Conservation (phyloP, 2,113 vertebrate species). For the Pygoscelis adeliae region DNA sequence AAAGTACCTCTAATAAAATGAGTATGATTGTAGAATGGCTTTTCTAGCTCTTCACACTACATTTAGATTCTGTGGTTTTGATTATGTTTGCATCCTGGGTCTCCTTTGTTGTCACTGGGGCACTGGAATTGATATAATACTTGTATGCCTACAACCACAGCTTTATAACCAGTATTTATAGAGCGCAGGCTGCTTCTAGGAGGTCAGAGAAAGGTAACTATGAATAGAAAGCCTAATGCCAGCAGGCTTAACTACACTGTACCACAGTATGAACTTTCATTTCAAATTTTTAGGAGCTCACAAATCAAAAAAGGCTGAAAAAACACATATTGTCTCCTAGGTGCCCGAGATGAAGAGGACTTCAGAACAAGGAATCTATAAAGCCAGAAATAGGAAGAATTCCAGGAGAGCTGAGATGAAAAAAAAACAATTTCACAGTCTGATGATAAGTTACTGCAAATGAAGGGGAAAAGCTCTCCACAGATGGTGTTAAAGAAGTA, state of each 20-base stretch:
- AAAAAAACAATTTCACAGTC: neutral
- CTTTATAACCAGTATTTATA: conserved; percentile 41
- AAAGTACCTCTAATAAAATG: neutral
- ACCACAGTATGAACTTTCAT: neutral
- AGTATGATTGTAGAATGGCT: neutral
- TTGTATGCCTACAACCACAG: neutral
- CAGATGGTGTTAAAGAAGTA: neutral
- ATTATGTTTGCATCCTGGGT: neutral
- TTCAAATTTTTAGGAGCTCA: neutral
- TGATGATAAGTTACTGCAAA: neutral
- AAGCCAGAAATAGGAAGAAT: neutral
- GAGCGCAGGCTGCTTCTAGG: neutral
- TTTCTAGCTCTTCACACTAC: neutral
- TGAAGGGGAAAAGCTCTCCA: neutral
- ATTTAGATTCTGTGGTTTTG: neutral
- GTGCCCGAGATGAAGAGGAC: neutral
- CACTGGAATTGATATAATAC: neutral
- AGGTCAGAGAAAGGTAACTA: conserved; percentile 45
- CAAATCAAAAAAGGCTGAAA: conserved; percentile 30
- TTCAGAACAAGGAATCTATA: neutral
- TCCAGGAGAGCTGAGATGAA: neutral
- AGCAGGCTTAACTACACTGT: neutral
- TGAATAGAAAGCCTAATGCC: neutral
- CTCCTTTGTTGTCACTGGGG: neutral
- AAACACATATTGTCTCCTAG: neutral